Evolutionary conservation across 2,113 vertebrate species (phyloP).

Genomic region (Thunnus thynnus): DNA sequence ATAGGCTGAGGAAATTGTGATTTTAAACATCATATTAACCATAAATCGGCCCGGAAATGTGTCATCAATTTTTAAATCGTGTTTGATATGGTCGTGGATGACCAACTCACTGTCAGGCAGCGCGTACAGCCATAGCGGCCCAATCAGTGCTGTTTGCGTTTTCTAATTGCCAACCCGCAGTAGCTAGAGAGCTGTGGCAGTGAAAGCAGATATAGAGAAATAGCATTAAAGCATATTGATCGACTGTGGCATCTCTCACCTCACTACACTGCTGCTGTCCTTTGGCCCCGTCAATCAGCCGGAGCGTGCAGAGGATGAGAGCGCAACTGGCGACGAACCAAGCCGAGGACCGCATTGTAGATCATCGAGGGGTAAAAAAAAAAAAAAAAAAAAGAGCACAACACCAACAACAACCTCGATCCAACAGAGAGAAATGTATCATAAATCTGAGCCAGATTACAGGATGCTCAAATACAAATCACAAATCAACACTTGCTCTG

Average conservation of each 20-base stretch:
- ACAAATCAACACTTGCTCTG: constrained; percentile 23
- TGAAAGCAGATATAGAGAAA: neutral
- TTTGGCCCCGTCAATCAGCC: constrained; percentile 53
- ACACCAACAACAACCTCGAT: neutral
- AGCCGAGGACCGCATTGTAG: constrained; percentile 70
- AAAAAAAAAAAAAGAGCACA: neutral
- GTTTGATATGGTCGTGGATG: constrained; percentile 23
- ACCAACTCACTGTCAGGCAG: neutral
- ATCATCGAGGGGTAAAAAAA: constrained; percentile 20
- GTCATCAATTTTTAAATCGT: constrained; percentile 50
- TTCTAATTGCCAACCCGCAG: neutral
- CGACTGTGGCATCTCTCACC: constrained; percentile 68
- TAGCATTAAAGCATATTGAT: neutral
- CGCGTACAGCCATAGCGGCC: neutral
- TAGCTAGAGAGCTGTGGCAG: no score
- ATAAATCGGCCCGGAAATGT: constrained; percentile 37
- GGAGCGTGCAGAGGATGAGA: constrained; percentile 70
- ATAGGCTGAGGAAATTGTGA: neutral
- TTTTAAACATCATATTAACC: neutral
- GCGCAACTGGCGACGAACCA: constrained; percentile 68
- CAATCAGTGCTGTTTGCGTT: neutral
- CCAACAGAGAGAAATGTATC: neutral
- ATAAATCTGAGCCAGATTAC: neutral
- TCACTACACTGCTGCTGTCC: constrained; percentile 73
- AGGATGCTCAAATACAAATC: neutral